A percentile compares a stretch with the other conserved stretches of the same genome.
phyloP scores from a whole-genome alignment of 1,140 invertebrate species.

The Nilaparvata lugens region DNA sequence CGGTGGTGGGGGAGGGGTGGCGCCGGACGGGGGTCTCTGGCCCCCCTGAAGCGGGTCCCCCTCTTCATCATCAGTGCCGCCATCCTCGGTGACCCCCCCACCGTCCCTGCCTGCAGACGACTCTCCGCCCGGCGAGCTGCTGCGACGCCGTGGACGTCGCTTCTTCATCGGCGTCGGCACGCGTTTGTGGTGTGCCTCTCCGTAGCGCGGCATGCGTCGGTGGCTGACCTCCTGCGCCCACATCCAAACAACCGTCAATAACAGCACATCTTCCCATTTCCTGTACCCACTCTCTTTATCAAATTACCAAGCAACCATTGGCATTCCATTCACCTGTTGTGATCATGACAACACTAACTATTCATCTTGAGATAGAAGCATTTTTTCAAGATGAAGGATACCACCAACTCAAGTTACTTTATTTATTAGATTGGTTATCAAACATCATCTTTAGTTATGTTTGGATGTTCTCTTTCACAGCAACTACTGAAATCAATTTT shows the following conservation, averaged over 20 bases:
- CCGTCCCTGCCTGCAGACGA: not conserved
- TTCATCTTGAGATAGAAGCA: too few species aligned
- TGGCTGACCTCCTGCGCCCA: not conserved
- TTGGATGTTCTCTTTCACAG: too few species aligned
- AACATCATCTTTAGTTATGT: too few species aligned
- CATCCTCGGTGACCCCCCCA: conserved; percentile 23
- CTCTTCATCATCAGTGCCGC: conserved; percentile 32
- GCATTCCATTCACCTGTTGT: too few species aligned
- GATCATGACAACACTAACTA: too few species aligned
- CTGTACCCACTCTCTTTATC: too few species aligned
- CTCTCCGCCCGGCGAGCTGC: conserved; percentile 23
- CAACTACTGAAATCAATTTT: too few species aligned
- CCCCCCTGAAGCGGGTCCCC: conserved; percentile 20
- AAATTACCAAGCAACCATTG: too few species aligned
- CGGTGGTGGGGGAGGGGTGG: conserved; percentile 24
- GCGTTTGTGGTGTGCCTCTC: conserved; percentile 47
- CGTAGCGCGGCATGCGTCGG: conserved; percentile 38
- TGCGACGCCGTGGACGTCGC: conserved; percentile 30
- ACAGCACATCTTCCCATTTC: too few species aligned
- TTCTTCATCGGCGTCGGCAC: conserved; percentile 50
- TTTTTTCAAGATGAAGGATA: too few species aligned
- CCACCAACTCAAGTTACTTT: too few species aligned
- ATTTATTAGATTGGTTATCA: too few species aligned
- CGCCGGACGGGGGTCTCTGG: not conserved
- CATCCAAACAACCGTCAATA: not conserved